Evolutionary conservation across 2,797 vertebrate genomes (phyloP).

Genomic region (Hydrolagus colliei): DNA sequence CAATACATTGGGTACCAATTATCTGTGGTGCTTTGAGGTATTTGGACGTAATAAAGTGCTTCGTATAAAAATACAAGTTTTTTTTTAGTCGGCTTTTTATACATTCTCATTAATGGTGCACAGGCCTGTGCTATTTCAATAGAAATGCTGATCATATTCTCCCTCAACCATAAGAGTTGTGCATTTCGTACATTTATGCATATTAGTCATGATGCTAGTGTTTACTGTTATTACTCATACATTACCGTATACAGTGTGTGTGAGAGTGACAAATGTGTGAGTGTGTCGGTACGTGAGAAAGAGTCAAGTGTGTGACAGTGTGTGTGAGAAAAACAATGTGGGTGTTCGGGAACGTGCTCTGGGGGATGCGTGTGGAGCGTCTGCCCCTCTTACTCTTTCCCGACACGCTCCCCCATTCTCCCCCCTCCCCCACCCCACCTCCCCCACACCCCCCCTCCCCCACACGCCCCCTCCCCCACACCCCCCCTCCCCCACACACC

Average conservation of each 20-base stretch:
- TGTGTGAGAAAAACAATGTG: no score
- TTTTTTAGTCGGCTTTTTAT: no score
- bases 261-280: not conserved
- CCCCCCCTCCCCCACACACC: slow-evolving; percentile 35
- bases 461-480: slow-evolving; percentile 32
- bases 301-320: not conserved
- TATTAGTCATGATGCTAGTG: not conserved
- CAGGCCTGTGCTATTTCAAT: no score
- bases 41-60: no score
- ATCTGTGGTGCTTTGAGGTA: no score
- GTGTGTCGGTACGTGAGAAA: not conserved
- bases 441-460: not conserved
- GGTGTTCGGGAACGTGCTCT: slow-evolving; percentile 15
- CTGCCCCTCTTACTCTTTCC: no score
- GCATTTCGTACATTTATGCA: not conserved
- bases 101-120: no score
- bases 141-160: no score
- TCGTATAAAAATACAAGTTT: no score
- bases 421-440: not conserved
- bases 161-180: not conserved
- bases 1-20: no score
- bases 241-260: not conserved
- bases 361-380: slow-evolving; percentile 9
- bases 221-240: no score
- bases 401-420: not conserved